These are phyloP conservation scores for Cebidichthys violaceus DNA, from an alignment of 2,113 vertebrate species.

Conservation along the genomic window DNA sequence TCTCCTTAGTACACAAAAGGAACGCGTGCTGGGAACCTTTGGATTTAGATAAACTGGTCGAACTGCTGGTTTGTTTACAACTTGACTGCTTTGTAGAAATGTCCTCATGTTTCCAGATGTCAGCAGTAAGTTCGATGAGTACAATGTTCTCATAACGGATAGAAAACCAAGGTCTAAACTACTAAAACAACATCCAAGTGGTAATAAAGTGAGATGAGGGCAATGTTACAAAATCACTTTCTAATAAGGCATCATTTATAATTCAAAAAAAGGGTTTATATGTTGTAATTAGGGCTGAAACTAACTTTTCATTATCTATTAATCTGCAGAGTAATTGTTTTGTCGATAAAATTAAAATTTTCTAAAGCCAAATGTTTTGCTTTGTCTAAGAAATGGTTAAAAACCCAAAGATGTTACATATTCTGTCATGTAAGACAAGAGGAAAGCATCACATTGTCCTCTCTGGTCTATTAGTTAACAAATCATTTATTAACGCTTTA, in stretches of 20 bases:
- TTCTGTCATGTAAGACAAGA: neutral
- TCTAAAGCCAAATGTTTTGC: neutral
- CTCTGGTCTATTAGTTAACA: neutral
- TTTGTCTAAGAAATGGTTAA: neutral
- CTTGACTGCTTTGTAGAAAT: neutral
- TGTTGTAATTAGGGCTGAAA: neutral
- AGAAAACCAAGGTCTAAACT: neutral
- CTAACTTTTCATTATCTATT: neutral
- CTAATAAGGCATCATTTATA: neutral
- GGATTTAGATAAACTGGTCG: neutral
- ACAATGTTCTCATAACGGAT: neutral
- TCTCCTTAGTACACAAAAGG: neutral
- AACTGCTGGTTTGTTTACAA: neutral
- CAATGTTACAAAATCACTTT: neutral
- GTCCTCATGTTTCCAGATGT: neutral
- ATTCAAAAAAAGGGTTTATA: neutral
- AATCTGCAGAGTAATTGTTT: neutral
- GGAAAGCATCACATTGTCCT: too few species aligned
- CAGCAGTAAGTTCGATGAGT: neutral
- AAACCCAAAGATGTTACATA: neutral
- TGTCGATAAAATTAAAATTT: neutral
- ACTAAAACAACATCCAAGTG: neutral
- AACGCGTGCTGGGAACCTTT: neutral
- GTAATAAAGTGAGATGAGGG: neutral
- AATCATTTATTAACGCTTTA: neutral